These are phyloP conservation scores for Nomada flava DNA, from an alignment of 2,888 invertebrate species.

Conservation along the genomic window DNA sequence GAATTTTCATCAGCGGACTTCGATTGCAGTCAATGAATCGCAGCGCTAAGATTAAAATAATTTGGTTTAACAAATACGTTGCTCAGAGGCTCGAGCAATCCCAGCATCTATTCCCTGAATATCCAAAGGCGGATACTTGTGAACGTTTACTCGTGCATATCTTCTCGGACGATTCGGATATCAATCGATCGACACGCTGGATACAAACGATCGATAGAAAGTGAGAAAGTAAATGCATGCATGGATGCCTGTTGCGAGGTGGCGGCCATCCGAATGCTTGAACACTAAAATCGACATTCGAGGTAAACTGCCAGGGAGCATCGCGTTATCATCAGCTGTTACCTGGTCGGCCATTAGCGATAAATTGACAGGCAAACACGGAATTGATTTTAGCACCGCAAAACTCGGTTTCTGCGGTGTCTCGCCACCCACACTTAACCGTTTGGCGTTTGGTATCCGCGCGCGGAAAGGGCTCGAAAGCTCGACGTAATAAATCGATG, in stretches of 20 bases:
- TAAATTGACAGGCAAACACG: slow-evolving; percentile 77
- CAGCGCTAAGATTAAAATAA: no score
- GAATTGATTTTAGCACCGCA: slow-evolving; percentile 77
- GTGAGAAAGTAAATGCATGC: slow-evolving; percentile 25
- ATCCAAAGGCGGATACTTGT: neutral
- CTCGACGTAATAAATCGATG: slow-evolving; percentile 73
- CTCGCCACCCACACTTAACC: slow-evolving; percentile 72
- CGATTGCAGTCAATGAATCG: no score
- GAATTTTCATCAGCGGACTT: no score
- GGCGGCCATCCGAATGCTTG: slow-evolving; percentile 64
- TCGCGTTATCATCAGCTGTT: slow-evolving; percentile 75
- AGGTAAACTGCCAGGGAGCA: slow-evolving; percentile 71
- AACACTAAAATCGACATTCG: slow-evolving; percentile 74
- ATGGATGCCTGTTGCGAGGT: slow-evolving; percentile 34
- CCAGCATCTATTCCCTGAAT: no score
- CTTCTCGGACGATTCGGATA: neutral
- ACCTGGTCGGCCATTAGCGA: slow-evolving; percentile 73
- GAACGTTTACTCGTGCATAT: neutral
- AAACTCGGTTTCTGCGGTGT: slow-evolving; percentile 75
- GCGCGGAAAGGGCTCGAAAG: slow-evolving; percentile 63
- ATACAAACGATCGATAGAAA: slow-evolving; percentile 21
- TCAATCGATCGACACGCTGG: slow-evolving; percentile 2
- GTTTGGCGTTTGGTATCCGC: slow-evolving; percentile 67
- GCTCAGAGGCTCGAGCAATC: no score
- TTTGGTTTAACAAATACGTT: no score